Base-by-base conservation (phyloP, 2,113 vertebrate genomes). In the Trichechus manatus region DNA sequence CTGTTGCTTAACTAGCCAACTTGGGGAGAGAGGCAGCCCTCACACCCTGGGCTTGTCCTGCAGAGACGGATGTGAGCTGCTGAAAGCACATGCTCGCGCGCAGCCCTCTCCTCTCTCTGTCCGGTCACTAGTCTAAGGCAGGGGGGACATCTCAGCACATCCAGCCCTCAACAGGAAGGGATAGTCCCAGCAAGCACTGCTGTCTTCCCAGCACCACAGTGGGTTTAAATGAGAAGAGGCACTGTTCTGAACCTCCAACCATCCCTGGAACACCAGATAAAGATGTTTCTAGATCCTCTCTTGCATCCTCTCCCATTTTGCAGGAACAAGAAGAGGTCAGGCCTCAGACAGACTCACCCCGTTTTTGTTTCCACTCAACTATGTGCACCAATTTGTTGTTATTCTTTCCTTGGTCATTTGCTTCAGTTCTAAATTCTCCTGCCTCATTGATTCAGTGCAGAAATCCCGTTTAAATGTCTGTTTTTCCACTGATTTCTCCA, bases 401-500 rank as follows among this genome's bases (percentile, higher is more conserved):
- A 47, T 95, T 93, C 93, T 89, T 82, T 83, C 78, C 66, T 78
- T 23, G 8, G 39, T 85, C 56, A 59, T 79, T 77, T 27, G 47
- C 63, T 84, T 91, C 27, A 0, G n/a, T 74, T 44, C 64, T 75
- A 59, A 74, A 6, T 72, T 70, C 93, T 82, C 93, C 83, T 20
- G 74, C 75, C 56, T 95, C 56, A 0, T 77, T 93, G 87, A 33
- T 68, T 64, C 90, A 63, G 3, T 33, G 25, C n/a, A 85, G 84
- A 95, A 97, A 92, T 75, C 84, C 92, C 90, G n/a, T 88, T 61
- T 61, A 53, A 78, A 47, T 63, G 44, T 56, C 78, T 92, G 29
- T 78, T 90, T 97, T 94, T 85, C 97, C 96, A 79, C 27, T 39
- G 33, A 61, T 95, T 95, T 96, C 93, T 97, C 80, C 89, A 96